Conservation (phyloP, 2,797 vertebrate genomes). For the Myiotriccus ornatus region DNA sequence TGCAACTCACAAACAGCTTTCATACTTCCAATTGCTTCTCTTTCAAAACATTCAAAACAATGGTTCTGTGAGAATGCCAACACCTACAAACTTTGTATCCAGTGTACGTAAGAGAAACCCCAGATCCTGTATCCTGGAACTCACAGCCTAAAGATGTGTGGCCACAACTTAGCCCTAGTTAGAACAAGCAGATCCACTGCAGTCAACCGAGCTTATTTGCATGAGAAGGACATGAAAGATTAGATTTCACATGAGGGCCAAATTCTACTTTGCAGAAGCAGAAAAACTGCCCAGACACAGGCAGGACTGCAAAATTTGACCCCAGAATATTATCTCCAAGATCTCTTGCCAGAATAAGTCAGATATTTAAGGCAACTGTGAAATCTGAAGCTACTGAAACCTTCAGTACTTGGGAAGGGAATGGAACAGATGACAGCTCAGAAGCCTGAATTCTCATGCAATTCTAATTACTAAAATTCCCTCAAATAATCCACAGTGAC, state of each 20-base stretch:
- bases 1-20: background rate
- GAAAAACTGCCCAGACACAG: background rate
- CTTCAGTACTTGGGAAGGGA: background rate
- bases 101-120: background rate
- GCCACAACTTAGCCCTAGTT: background rate
- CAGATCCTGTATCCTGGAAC: background rate
- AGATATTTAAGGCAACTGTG: background rate
- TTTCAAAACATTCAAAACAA: background rate
- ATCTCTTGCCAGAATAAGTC: background rate
- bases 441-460: constrained; percentile 28
- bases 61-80: background rate
- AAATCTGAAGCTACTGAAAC: constrained; percentile 30
- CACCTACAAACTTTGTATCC: background rate
- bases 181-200: background rate
- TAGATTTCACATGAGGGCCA: background rate
- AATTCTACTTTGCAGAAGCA: background rate
- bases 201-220: background rate
- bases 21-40: background rate
- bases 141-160: background rate
- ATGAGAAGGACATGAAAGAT: background rate
- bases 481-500: constrained; percentile 22
- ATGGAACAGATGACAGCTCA: constrained; percentile 20
- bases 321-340: background rate
- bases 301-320: constrained; percentile 1
- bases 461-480: constrained; percentile 47